Percentiles rank a stretch among this genome's conserved stretches.
Evolutionary conservation across 2,888 invertebrate species (phyloP).

Genomic region (Hyalella azteca): DNA sequence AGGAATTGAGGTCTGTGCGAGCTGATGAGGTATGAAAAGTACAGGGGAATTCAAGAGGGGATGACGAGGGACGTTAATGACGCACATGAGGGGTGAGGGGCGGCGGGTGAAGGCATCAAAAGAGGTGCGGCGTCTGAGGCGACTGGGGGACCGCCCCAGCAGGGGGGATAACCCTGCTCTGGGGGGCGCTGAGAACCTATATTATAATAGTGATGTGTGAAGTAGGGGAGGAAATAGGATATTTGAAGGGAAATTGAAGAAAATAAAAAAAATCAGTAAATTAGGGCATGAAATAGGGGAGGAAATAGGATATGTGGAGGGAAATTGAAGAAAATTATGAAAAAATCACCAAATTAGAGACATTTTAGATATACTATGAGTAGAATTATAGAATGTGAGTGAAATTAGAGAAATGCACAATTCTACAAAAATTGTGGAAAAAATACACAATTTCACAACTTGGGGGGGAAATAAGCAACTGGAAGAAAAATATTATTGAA

Average conservation of each 20-base stretch:
- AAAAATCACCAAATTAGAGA: too few relatives aligned
- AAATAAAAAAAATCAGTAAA: not conserved
- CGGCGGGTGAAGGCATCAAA: constrained; percentile 53
- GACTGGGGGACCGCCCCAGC: constrained; percentile 56
- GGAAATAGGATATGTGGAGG: not conserved
- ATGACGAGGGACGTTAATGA: too few relatives aligned
- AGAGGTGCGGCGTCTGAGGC: constrained; percentile 54
- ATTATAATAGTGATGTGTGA: not conserved
- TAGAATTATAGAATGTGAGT: too few relatives aligned
- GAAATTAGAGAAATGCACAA: too few relatives aligned
- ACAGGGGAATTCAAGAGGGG: too few relatives aligned
- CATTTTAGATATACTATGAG: too few relatives aligned
- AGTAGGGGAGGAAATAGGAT: not conserved
- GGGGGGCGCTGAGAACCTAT: constrained; percentile 13
- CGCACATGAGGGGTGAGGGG: constrained; percentile 53
- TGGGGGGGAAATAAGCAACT: too few relatives aligned
- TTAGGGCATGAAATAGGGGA: not conserved
- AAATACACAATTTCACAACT: too few relatives aligned
- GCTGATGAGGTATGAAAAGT: too few relatives aligned
- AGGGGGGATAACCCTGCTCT: constrained; percentile 50
- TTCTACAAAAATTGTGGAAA: too few relatives aligned
- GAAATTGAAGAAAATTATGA: not conserved
- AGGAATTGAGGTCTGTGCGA: too few relatives aligned
- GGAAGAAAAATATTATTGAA: too few relatives aligned
- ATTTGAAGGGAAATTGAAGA: not conserved